A percentile compares a stretch with the other conserved stretches of the same genome.
Conservation (phyloP, 1,140 invertebrate species). For the Listronotus oregonensis region DNA sequence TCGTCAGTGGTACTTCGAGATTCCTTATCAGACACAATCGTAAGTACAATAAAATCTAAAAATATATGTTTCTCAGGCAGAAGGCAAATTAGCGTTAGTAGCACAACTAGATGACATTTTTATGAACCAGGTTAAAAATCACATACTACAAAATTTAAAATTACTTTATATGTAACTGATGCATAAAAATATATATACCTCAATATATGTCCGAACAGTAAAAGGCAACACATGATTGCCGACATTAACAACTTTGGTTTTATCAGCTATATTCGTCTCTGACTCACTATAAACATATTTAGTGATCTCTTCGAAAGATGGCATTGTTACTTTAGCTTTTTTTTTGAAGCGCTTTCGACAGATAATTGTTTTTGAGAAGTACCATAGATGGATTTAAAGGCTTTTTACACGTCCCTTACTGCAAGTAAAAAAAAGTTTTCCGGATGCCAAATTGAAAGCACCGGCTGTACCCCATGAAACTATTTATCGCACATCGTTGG, state of each 20-base stretch:
- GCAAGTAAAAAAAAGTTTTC: conserved; percentile 35
- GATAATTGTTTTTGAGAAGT: conserved; percentile 48
- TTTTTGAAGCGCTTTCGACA: conserved; percentile 43
- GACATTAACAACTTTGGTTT: conserved; percentile 58
- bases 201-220: conserved; percentile 65
- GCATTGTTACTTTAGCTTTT: conserved; percentile 51
- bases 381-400: conserved; percentile 72
- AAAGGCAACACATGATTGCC: conserved; percentile 73
- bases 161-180: no score
- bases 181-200: conserved; percentile 60
- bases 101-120: no score
- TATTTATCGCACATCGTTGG: no score
- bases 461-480: no score
- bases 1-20: conserved; percentile 57
- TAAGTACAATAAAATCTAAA: conserved; percentile 76
- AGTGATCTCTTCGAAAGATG: conserved; percentile 54
- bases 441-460: no score
- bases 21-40: conserved; percentile 71
- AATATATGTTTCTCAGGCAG: no score
- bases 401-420: conserved; percentile 81
- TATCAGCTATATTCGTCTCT: conserved; percentile 54
- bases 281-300: conserved; percentile 58
- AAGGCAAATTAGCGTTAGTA: no score
- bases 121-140: no score
- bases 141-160: no score